Percentiles rank a stretch among this genome's conserved stretches.
Conservation (phyloP, 2,888 invertebrate genomes). For the Nemotelus nigrinus region DNA sequence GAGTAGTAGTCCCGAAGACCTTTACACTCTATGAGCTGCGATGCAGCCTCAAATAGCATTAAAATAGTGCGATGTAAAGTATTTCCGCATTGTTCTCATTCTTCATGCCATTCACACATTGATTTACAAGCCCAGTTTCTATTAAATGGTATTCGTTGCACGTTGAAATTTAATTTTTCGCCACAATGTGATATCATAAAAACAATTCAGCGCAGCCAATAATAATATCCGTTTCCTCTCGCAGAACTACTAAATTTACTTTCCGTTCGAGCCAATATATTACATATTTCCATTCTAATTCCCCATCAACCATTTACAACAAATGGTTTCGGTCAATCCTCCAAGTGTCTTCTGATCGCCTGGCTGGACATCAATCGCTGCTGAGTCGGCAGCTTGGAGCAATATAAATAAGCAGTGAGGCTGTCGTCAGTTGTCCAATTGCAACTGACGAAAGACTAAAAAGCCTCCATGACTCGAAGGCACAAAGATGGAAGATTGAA, state of each 20-base stretch:
- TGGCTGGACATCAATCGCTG: constrained; percentile 30
- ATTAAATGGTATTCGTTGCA: too few species aligned
- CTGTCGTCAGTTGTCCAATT: constrained; percentile 43
- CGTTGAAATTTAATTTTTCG: constrained; percentile 8
- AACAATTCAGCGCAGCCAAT: constrained; percentile 11
- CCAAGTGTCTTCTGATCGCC: constrained; percentile 30
- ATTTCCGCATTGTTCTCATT: too few species aligned
- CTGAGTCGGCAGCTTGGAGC: neutral
- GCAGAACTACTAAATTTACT: constrained; percentile 28
- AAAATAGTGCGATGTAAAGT: too few species aligned
- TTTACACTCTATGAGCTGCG: too few species aligned
- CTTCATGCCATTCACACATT: too few species aligned
- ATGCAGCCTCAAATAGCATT: too few species aligned
- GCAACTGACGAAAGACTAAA: constrained; percentile 46
- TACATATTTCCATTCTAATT: neutral
- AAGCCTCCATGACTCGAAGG: constrained; percentile 42
- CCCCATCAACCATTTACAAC: constrained; percentile 14
- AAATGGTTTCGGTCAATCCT: constrained; percentile 34
- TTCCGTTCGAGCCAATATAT: neutral
- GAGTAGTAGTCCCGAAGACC: too few species aligned
- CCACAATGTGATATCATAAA: constrained; percentile 42
- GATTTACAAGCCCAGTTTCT: too few species aligned
- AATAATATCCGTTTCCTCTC: constrained; percentile 39
- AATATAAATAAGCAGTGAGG: constrained; percentile 28
- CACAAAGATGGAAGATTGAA: constrained; percentile 44